These are phyloP conservation scores for Etheostoma spectabile DNA, from an alignment of 2,113 vertebrate species.

Conservation along the genomic window DNA sequence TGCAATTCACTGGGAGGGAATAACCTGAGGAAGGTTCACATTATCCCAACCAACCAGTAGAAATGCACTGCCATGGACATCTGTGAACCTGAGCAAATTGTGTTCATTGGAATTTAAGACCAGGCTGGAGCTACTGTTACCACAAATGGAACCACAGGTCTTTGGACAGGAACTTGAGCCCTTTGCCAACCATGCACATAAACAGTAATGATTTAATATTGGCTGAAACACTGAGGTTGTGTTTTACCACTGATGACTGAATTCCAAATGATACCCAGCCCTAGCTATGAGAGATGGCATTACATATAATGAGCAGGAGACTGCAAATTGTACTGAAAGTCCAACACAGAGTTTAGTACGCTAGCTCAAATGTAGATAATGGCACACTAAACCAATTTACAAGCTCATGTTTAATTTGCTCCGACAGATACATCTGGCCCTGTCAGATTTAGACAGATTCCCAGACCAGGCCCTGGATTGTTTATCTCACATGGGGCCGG, in stretches of 20 bases:
- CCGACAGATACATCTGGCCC: too few species aligned
- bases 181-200: background rate
- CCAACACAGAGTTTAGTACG: background rate
- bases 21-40: background rate
- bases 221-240: background rate
- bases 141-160: background rate
- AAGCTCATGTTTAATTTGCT: too few species aligned
- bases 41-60: background rate
- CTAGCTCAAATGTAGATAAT: background rate
- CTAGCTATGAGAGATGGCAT: background rate
- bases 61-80: background rate
- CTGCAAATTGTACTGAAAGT: background rate
- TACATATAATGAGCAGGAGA: background rate
- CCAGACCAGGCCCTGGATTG: too few species aligned
- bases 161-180: background rate
- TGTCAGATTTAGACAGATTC: too few species aligned
- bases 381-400: too few species aligned
- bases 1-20: background rate
- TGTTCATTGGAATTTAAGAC: background rate
- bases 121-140: background rate
- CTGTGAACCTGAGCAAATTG: background rate
- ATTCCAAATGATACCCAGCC: slow-evolving; percentile 15
- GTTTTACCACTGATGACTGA: background rate
- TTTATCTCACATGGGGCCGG: too few species aligned
- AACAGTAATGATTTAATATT: background rate